Evolutionary conservation across 2,888 invertebrate species (phyloP).

Genomic region (Troglohyphantes excavatus): DNA sequence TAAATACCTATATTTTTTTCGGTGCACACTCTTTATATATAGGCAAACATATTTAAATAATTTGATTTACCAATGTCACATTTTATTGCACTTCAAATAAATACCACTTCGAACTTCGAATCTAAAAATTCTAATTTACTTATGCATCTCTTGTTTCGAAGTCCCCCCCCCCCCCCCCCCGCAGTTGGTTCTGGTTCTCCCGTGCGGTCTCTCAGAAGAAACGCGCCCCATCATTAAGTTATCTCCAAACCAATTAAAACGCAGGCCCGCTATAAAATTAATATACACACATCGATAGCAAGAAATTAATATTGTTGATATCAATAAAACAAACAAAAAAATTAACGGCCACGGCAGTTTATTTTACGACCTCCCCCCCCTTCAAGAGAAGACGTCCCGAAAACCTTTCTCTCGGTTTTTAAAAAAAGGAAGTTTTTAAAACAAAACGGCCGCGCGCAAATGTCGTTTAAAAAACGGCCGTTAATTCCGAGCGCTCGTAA

Average conservation of each 20-base stretch:
- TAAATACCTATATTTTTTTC: no score
- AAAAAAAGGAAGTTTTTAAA: constrained; percentile 73
- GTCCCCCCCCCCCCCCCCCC: no score
- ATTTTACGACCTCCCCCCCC: constrained; percentile 66
- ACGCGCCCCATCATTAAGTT: constrained; percentile 71
- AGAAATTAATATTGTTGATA: constrained; percentile 78
- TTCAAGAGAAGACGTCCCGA: neutral
- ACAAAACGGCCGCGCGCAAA: constrained; percentile 54
- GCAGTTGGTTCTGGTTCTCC: neutral
- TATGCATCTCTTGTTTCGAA: constrained; percentile 32
- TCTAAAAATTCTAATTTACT: neutral
- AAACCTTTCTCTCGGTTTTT: constrained; percentile 48
- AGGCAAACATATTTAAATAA: no score
- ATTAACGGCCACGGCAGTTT: constrained; percentile 72
- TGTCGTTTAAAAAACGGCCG: constrained; percentile 73
- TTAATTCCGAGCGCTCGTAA: constrained; percentile 59
- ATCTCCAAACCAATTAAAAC: constrained; percentile 75
- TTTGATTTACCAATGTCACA: neutral
- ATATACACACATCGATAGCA: constrained; percentile 76
- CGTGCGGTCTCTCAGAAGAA: constrained; percentile 48
- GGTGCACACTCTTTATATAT: no score
- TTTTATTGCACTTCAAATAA: neutral
- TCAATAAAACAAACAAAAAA: constrained; percentile 78
- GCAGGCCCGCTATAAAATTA: constrained; percentile 76
- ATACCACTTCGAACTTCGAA: neutral